phyloP scores from a whole-genome alignment of 2,797 vertebrate species.

The Miichthys miiuy region DNA sequence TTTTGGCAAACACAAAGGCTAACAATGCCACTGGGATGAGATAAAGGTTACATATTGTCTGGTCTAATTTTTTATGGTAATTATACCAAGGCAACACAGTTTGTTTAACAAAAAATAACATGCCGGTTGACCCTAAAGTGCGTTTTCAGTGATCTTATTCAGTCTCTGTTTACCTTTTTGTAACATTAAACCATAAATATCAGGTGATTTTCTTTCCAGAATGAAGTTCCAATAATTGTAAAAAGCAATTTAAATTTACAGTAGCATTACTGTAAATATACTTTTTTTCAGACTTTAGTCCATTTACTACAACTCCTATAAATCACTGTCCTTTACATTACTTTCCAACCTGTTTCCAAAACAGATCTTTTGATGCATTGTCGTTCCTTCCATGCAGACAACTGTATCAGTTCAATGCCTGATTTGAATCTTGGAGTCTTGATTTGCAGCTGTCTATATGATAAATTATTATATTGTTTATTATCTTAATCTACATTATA shows the following conservation, averaged over 20 bases:
- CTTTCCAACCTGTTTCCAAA: background rate
- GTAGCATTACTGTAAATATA: background rate
- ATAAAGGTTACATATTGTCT: slow-evolving; percentile 16
- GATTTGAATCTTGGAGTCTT: background rate
- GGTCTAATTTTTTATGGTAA: slow-evolving; percentile 9
- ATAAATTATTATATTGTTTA: background rate
- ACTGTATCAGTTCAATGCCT: background rate
- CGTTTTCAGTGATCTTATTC: background rate
- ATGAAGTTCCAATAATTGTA: background rate
- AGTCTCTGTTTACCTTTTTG: background rate
- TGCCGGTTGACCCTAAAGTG: background rate
- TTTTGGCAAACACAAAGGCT: slow-evolving; percentile 30
- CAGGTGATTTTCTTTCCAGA: background rate
- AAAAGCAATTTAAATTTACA: background rate
- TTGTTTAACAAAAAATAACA: slow-evolving; percentile 8
- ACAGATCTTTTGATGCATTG: background rate
- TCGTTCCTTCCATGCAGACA: background rate
- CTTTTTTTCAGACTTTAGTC: background rate
- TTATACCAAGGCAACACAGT: slow-evolving; percentile 13
- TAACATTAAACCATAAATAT: background rate
- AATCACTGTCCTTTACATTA: background rate
- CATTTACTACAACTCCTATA: background rate
- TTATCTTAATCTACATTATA: background rate
- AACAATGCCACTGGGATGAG: slow-evolving; percentile 27
- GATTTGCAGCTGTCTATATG: background rate